A percentile compares a stretch with the other conserved stretches of the same genome.
Conservation (phyloP, 35 echinoderm and acorn worm species). For the Ptychodera flava region DNA sequence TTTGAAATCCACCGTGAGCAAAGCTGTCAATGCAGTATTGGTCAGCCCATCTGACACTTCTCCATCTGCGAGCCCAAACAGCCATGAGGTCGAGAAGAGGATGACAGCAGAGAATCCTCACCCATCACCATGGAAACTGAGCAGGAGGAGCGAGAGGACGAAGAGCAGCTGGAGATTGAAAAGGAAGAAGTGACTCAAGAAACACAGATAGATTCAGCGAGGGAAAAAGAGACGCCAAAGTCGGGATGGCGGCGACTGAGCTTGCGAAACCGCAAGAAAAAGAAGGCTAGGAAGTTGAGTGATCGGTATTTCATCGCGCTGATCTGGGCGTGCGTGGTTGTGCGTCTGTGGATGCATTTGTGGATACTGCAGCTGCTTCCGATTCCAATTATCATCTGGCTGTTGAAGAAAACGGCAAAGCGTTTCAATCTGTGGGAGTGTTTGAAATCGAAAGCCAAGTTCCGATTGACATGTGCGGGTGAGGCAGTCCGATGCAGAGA, state of each 20-base stretch:
- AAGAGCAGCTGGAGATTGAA: not conserved
- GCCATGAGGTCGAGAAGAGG: not conserved
- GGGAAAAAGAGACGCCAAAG: not conserved
- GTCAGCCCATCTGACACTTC: not conserved
- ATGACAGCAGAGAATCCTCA: not conserved
- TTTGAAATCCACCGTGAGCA: not conserved
- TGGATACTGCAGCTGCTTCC: slow-evolving; percentile 44
- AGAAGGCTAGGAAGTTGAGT: slow-evolving; percentile 21
- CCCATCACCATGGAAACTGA: not conserved
- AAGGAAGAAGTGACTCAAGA: not conserved
- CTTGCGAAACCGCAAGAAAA: not conserved
- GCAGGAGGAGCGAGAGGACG: not conserved
- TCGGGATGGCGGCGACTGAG: not conserved
- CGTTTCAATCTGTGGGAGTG: slow-evolving; percentile 42
- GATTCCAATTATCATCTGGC: slow-evolving; percentile 46
- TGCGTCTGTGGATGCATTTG: slow-evolving; percentile 66
- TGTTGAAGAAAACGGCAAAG: slow-evolving; percentile 46
- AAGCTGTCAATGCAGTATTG: not conserved
- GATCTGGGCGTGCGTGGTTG: slow-evolving; percentile 54
- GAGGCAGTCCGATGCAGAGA: slow-evolving; percentile 26
- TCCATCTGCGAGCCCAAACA: not conserved
- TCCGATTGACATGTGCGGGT: not conserved
- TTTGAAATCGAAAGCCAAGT: slow-evolving; percentile 19
- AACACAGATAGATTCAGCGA: not conserved
- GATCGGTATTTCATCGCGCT: slow-evolving; percentile 42